phyloP scores from a whole-genome alignment of 2,888 invertebrate species.

The Tetropium fuscum region DNA sequence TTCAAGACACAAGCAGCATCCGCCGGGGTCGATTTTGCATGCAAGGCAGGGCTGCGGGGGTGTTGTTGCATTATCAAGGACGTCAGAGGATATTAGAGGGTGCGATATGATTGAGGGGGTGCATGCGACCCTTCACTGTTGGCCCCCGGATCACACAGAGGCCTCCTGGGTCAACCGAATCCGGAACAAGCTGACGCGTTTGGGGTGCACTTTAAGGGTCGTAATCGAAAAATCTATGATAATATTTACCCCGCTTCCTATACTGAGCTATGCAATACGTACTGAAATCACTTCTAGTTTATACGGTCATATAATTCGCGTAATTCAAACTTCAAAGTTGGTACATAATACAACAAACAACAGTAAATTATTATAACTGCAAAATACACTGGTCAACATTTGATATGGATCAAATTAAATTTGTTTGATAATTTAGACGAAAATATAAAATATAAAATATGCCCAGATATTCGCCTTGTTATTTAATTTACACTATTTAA shows the following conservation, averaged over 20 bases:
- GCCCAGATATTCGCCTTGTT: too few relatives aligned
- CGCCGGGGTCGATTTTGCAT: conserved; percentile 35
- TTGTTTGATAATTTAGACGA: too few relatives aligned
- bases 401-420: too few relatives aligned
- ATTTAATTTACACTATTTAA: too few relatives aligned
- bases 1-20: conserved; percentile 34
- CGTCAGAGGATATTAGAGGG: conserved; percentile 67
- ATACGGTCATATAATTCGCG: background rate
- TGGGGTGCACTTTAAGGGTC: conserved; percentile 51
- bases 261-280: conserved; percentile 17
- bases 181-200: conserved; percentile 55
- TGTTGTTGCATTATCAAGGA: conserved; percentile 65
- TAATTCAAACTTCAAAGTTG: too few relatives aligned
- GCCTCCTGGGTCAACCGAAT: conserved; percentile 62
- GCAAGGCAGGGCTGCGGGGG: conserved; percentile 51
- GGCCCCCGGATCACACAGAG: conserved; percentile 50
- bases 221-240: conserved; percentile 50
- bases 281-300: conserved; percentile 16
- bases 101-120: conserved; percentile 66
- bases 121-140: conserved; percentile 48
- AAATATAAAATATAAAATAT: too few relatives aligned
- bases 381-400: too few relatives aligned
- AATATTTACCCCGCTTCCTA: conserved; percentile 44
- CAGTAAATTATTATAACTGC: too few relatives aligned
- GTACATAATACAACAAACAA: too few relatives aligned